phyloP scores from a whole-genome alignment of 1,140 invertebrate genomes.

The Asbolus verrucosus region DNA sequence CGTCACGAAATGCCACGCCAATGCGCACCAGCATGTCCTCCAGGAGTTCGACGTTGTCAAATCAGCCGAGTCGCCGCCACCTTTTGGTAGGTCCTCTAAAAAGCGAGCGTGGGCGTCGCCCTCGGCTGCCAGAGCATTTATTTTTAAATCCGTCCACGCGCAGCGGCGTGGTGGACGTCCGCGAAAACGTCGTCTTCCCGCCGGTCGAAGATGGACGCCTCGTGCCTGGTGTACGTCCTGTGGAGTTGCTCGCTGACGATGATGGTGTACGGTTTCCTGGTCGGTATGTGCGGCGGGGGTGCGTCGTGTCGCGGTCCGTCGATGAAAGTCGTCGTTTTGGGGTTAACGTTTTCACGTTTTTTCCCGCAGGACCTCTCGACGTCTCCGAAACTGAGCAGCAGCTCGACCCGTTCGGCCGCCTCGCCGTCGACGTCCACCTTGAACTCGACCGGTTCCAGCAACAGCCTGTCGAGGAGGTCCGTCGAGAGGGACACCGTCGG shows the following conservation, averaged over 20 bases:
- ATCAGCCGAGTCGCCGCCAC: background rate
- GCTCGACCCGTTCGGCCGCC: constrained; percentile 15
- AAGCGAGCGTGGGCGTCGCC: background rate
- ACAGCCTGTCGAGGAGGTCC: constrained; percentile 42
- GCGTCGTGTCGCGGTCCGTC: too few species aligned
- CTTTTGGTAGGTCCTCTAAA: constrained; percentile 9
- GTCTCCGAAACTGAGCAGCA: constrained; percentile 47
- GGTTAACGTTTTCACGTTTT: constrained; percentile 16
- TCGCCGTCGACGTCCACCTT: constrained; percentile 32
- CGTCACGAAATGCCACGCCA: background rate
- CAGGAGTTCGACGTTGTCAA: constrained; percentile 6
- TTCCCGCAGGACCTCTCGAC: constrained; percentile 39
- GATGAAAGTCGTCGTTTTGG: too few species aligned
- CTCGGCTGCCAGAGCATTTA: background rate
- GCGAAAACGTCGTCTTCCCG: too few species aligned
- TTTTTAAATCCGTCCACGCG: constrained; percentile 2
- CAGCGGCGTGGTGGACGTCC: background rate
- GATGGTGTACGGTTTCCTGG: constrained; percentile 49
- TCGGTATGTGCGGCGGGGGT: too few species aligned
- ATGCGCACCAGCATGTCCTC: constrained; percentile 4
- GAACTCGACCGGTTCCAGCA: constrained; percentile 44
- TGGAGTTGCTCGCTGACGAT: constrained; percentile 45
- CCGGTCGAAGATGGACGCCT: background rate
- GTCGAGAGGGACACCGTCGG: constrained; percentile 47
- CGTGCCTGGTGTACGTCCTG: constrained; percentile 18